These are phyloP conservation scores for Trogon melanurus DNA, from an alignment of 2,113 vertebrate species.

Conservation along the genomic window DNA sequence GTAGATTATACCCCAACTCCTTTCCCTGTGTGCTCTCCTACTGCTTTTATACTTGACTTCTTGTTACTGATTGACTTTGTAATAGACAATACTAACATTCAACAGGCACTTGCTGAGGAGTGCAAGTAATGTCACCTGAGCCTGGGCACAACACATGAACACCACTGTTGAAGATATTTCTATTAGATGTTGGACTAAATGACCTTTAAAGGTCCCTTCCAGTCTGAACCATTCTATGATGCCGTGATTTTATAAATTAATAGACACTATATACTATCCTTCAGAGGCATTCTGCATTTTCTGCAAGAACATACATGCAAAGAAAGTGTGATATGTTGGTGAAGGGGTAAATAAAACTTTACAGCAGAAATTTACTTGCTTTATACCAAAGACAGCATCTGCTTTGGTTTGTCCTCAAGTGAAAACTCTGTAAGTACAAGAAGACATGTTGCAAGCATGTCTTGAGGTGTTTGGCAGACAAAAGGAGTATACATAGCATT, in stretches of 20 bases:
- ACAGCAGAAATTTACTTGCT: neutral
- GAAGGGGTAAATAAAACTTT: neutral
- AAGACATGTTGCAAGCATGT: neutral
- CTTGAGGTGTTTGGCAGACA: neutral
- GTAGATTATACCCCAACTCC: accelerated
- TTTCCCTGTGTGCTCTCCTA: neutral
- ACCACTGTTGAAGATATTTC: too few relatives aligned
- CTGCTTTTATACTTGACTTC: neutral
- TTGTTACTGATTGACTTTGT: neutral
- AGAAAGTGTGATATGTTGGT: accelerated
- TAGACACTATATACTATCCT: neutral
- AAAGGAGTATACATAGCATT: neutral
- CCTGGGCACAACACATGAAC: accelerated
- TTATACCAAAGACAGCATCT: neutral
- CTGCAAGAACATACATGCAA: accelerated
- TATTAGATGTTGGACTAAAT: neutral
- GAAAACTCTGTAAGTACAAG: neutral
- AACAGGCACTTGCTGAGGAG: neutral
- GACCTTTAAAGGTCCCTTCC: neutral
- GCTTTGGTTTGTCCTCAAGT: neutral
- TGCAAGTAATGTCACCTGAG: neutral
- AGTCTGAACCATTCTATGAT: neutral
- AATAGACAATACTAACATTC: neutral
- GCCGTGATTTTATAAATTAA: neutral
- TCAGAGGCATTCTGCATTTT: neutral